These are phyloP conservation scores for Pristionchus maxplancki DNA, from an alignment of 2,888 invertebrate species.

Conservation along the genomic window DNA sequence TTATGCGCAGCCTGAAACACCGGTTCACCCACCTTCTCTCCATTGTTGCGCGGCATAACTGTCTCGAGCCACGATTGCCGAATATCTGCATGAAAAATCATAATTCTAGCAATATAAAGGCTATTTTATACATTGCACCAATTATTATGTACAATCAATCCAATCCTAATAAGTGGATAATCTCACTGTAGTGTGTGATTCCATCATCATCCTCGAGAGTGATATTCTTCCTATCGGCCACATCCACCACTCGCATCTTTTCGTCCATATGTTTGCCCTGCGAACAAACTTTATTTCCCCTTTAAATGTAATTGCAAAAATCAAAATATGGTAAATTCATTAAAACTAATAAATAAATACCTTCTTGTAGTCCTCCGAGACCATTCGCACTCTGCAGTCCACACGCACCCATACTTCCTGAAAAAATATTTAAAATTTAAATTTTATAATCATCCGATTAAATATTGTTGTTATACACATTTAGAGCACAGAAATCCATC, in stretches of 20 bases:
- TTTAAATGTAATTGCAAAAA: neutral
- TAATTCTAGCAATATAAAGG: neutral
- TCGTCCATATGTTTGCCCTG: slow-evolving; percentile 52
- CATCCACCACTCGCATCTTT: slow-evolving; percentile 67
- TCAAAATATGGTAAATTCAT: neutral
- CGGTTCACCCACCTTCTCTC: slow-evolving; percentile 56
- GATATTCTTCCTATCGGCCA: slow-evolving; percentile 61
- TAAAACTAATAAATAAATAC: neutral
- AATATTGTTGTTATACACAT: no score
- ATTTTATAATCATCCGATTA: no score
- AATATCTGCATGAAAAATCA: slow-evolving; percentile 58
- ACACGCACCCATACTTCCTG: slow-evolving; percentile 62
- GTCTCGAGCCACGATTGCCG: slow-evolving; percentile 65
- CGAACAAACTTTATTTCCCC: neutral
- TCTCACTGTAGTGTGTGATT: slow-evolving; percentile 59
- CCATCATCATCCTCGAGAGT: slow-evolving; percentile 64
- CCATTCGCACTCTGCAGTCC: slow-evolving; percentile 63
- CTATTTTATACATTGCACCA: no score
- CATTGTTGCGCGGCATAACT: slow-evolving; percentile 62
- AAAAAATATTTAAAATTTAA: neutral
- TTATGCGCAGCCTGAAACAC: neutral
- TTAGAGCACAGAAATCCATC: no score
- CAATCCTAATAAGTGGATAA: no score
- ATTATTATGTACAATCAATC: no score
- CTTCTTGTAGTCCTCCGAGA: slow-evolving; percentile 61